A percentile compares a stretch with the other conserved stretches of the same genome.
phyloP scores from a whole-genome alignment of 2,113 vertebrate species.

The Formicarius rufipectus region DNA sequence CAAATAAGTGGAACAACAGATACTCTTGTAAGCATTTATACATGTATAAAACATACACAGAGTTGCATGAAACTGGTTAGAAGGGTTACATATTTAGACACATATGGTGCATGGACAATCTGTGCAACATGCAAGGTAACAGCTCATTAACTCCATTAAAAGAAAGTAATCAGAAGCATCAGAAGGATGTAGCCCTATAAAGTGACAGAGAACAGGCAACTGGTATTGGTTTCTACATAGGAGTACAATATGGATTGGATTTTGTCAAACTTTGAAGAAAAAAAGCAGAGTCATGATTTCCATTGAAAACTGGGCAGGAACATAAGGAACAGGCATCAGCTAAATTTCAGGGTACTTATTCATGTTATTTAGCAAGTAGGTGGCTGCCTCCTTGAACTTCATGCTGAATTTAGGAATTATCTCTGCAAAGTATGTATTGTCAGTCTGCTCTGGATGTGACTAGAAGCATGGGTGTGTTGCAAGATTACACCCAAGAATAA shows the following conservation, averaged over 20 bases:
- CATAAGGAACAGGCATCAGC: not conserved
- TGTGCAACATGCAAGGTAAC: not conserved
- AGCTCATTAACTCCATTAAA: not conserved
- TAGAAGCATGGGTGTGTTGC: not conserved
- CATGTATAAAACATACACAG: not conserved
- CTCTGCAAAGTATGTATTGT: not conserved
- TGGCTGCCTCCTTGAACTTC: not conserved
- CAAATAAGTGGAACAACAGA: not conserved
- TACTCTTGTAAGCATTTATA: not conserved
- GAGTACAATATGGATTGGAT: not conserved
- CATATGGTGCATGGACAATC: not conserved
- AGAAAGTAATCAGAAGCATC: not conserved
- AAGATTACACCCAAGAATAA: not conserved
- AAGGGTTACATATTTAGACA: not conserved
- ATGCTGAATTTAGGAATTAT: not conserved
- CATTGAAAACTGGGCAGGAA: not conserved
- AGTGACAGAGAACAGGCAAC: not conserved
- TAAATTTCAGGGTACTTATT: not conserved
- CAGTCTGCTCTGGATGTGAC: not conserved
- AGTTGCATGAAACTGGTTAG: not conserved
- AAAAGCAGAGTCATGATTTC: not conserved
- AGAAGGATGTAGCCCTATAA: not conserved
- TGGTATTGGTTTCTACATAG: not conserved
- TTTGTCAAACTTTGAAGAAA: not conserved
- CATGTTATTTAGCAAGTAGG: not conserved